These are phyloP conservation scores for Diplazon laetatorius DNA, from an alignment of 2,888 invertebrate species.

Conservation along the genomic window DNA sequence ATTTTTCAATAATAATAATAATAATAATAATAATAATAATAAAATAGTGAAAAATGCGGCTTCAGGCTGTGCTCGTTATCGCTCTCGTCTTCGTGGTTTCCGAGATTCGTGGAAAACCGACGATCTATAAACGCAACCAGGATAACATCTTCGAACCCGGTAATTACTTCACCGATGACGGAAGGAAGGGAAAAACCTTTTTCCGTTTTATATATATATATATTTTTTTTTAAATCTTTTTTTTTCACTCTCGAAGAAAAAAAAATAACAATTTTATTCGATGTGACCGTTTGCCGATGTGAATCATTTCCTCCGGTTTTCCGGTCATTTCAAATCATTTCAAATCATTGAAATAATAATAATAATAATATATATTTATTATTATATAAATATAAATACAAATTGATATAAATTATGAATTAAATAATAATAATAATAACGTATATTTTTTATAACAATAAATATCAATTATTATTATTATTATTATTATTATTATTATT, in stretches of 20 bases:
- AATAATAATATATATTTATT: neutral
- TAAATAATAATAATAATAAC: too few relatives aligned
- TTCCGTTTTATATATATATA: slow-evolving; percentile 18
- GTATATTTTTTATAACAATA: too few relatives aligned
- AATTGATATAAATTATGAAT: too few relatives aligned
- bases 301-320: slow-evolving; percentile 8
- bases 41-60: slow-evolving; percentile 51
- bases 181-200: slow-evolving; percentile 37
- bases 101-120: slow-evolving; percentile 73
- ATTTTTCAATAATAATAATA: slow-evolving; percentile 6
- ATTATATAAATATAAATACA: neutral
- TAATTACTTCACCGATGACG: slow-evolving; percentile 63
- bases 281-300: neutral
- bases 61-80: slow-evolving; percentile 50
- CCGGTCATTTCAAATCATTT: neutral
- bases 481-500: too few relatives aligned
- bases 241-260: slow-evolving; percentile 15
- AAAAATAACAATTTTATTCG: slow-evolving; percentile 26
- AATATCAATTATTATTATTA: too few relatives aligned
- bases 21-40: slow-evolving; percentile 37
- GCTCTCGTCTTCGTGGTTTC: slow-evolving; percentile 66
- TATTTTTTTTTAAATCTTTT: slow-evolving; percentile 28
- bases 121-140: slow-evolving; percentile 78
- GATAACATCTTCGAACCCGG: slow-evolving; percentile 79
- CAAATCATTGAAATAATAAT: too few relatives aligned